phyloP scores from a whole-genome alignment of 2,797 vertebrate species.

The Borostomias antarcticus region DNA sequence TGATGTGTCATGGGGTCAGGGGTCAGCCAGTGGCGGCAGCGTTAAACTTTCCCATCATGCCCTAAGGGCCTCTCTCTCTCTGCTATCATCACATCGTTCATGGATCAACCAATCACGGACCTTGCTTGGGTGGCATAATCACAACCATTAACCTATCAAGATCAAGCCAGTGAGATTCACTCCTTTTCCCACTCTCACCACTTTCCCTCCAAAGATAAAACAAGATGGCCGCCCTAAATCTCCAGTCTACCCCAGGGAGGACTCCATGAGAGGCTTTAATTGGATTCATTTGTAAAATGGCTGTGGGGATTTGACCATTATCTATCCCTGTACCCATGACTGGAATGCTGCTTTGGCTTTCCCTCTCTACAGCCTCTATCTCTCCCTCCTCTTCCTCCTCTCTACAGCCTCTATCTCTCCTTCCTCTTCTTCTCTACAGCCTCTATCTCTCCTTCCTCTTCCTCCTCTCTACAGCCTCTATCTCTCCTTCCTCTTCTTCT shows the following conservation, averaged over 20 bases:
- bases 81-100: conserved; percentile 27
- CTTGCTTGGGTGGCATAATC: conserved; percentile 67
- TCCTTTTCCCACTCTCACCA: conserved; percentile 60
- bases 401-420: too few relatives aligned
- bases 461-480: too few relatives aligned
- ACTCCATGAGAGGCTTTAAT: conserved; percentile 65
- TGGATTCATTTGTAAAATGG: conserved; percentile 77
- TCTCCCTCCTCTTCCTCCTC: neutral
- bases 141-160: conserved; percentile 75
- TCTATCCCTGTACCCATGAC: conserved; percentile 81
- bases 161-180: conserved; percentile 57
- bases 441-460: neutral
- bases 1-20: conserved; percentile 53
- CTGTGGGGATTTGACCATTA: conserved; percentile 70
- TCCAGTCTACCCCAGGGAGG: conserved; percentile 53
- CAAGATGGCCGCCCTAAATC: conserved; percentile 66
- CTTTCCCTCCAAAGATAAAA: conserved; percentile 63
- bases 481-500: too few relatives aligned
- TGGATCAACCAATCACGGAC: conserved; percentile 53
- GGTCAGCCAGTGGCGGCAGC: conserved; percentile 48
- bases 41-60: conserved; percentile 74
- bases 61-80: conserved; percentile 60
- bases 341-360: conserved; percentile 59
- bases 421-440: conserved; percentile 12
- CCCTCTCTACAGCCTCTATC: neutral